Evolutionary conservation across 2,797 vertebrate species (phyloP).

Genomic region (Melanogrammus aeglefinus): DNA sequence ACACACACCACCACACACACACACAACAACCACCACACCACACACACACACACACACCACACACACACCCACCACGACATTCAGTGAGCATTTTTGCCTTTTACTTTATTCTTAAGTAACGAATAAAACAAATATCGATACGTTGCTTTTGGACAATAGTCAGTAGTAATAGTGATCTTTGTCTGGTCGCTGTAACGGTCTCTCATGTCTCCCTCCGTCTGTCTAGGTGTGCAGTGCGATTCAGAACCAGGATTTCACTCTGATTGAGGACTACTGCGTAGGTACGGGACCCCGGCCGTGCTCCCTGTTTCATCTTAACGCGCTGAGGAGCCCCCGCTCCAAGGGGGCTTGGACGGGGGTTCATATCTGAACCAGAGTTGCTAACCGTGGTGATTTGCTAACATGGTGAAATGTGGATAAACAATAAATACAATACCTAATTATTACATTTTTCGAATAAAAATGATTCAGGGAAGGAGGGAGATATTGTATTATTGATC

Average conservation of each 20-base stretch:
- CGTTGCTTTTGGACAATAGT: too few species aligned
- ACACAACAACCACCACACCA: too few species aligned
- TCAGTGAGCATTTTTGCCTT: too few species aligned
- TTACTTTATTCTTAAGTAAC: too few species aligned
- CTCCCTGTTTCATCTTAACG: neutral
- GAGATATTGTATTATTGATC: neutral
- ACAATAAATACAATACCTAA: neutral
- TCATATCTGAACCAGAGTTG: neutral
- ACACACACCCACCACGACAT: too few species aligned
- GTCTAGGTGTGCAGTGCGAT: slow-evolving; percentile 69
- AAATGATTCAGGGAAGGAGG: neutral
- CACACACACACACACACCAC: too few species aligned
- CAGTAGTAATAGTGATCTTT: too few species aligned
- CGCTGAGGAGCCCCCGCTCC: neutral
- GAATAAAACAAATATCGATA: too few species aligned
- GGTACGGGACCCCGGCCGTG: slow-evolving; percentile 39
- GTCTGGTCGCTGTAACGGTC: too few species aligned
- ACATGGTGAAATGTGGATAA: neutral
- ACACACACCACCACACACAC: too few species aligned
- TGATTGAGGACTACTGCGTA: slow-evolving; percentile 68
- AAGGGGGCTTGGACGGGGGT: neutral
- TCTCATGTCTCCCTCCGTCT: slow-evolving; percentile 20
- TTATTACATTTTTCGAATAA: neutral
- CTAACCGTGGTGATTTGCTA: neutral
- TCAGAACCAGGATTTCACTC: slow-evolving; percentile 74